These are phyloP conservation scores for Fopius arisanus DNA, from an alignment of 1,140 invertebrate genomes.

Conservation along the genomic window DNA sequence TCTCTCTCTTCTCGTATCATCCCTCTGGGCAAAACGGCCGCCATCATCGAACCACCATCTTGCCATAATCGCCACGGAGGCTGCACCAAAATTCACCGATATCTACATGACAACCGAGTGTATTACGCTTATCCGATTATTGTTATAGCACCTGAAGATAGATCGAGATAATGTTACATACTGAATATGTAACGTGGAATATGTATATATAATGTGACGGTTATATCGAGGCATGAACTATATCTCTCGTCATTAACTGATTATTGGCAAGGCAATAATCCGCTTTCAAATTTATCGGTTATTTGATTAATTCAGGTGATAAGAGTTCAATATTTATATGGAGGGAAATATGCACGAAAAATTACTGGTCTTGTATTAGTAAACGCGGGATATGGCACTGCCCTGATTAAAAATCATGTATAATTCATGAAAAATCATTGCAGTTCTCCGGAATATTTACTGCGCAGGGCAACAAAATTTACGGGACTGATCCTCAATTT, in stretches of 20 bases:
- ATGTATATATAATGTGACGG: too few relatives aligned
- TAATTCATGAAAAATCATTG: too few relatives aligned
- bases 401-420: too few relatives aligned
- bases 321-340: background rate
- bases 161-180: background rate
- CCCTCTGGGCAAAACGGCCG: conserved; percentile 39
- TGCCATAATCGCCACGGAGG: conserved; percentile 49
- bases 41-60: conserved; percentile 66
- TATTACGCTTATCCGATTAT: conserved; percentile 27
- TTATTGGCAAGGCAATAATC: background rate
- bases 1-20: conserved; percentile 32
- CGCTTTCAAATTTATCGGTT: background rate
- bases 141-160: conserved; percentile 8
- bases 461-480: too few relatives aligned
- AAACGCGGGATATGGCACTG: too few relatives aligned
- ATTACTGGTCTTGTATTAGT: too few relatives aligned
- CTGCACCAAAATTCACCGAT: conserved; percentile 31
- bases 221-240: background rate
- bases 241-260: background rate
- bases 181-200: background rate
- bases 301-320: conserved; percentile 26
- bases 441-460: too few relatives aligned
- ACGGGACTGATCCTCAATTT: too few relatives aligned
- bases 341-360: too few relatives aligned
- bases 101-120: conserved; percentile 21